These are phyloP conservation scores for Aquatica leii DNA, from an alignment of 2,888 invertebrate genomes.

Conservation along the genomic window DNA sequence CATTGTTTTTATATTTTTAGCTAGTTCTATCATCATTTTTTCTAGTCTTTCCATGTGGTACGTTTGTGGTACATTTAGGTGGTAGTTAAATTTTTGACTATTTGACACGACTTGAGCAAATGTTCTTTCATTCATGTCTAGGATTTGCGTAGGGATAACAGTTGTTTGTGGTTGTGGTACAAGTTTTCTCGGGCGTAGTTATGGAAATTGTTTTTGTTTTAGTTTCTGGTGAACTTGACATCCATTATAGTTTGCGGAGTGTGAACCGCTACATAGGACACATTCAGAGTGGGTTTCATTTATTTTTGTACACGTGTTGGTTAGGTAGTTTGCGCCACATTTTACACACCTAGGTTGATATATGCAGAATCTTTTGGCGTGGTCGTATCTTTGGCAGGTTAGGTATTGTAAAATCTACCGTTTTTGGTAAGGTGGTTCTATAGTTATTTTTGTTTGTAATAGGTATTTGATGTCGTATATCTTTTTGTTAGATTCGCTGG, in stretches of 20 bases:
- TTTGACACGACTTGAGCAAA: constrained; percentile 7
- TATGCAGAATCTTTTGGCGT: constrained; percentile 13
- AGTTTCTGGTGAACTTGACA: neutral
- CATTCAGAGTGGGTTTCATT: no score
- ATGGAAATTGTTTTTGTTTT: constrained; percentile 11
- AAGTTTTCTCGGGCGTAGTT: neutral
- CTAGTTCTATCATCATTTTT: constrained; percentile 5
- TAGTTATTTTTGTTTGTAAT: no score
- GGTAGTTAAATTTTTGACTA: neutral
- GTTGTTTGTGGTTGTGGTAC: no score
- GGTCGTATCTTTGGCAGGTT: constrained; percentile 11
- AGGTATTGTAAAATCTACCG: constrained; percentile 12
- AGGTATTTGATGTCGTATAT: no score
- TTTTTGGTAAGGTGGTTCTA: constrained; percentile 8
- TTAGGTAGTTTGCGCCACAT: no score
- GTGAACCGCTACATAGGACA: no score
- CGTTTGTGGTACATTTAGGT: neutral
- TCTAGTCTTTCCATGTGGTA: neutral
- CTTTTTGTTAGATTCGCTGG: no score
- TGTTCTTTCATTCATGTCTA: neutral
- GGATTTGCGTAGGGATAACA: constrained; percentile 5
- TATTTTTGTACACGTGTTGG: no score
- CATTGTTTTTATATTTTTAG: no score
- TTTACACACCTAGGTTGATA: no score
- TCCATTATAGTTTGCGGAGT: no score